Evolutionary conservation across 2,113 vertebrate species (phyloP).

Genomic region (Chloropsis hardwickii): DNA sequence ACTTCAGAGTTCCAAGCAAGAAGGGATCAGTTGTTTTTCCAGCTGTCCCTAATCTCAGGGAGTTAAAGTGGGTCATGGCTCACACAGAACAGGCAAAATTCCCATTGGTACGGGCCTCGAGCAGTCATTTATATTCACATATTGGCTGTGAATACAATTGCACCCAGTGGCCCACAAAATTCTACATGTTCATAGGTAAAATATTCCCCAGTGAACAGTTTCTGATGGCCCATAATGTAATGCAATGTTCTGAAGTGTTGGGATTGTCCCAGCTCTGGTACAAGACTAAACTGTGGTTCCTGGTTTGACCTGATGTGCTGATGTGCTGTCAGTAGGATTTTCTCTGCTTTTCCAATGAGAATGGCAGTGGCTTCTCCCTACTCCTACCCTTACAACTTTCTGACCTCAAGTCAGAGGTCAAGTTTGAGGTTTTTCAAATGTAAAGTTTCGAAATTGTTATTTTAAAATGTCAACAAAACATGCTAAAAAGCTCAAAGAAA

Average conservation of each 20-base stretch:
- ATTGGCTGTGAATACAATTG: neutral
- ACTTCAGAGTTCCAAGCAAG: neutral
- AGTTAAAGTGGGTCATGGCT: conserved; percentile 35
- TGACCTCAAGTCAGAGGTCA: neutral
- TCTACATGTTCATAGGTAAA: neutral
- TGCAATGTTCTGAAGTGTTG: neutral
- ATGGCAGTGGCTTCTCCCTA: neutral
- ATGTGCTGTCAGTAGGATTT: neutral
- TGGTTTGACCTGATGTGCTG: neutral
- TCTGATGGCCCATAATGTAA: neutral
- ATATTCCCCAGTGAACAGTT: neutral
- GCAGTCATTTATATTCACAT: neutral
- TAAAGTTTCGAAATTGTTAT: neutral
- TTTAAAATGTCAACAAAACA: neutral
- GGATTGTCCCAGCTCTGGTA: neutral
- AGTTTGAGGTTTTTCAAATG: neutral
- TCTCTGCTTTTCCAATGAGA: neutral
- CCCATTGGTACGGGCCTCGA: neutral
- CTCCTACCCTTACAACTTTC: neutral
- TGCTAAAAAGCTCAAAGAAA: neutral
- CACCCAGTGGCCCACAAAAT: conserved; percentile 14
- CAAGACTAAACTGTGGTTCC: neutral
- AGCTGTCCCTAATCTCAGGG: conserved; percentile 26
- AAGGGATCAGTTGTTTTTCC: neutral
- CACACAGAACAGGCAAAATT: neutral